These are phyloP conservation scores for Drosophila arawakana DNA, from an alignment of 1,140 invertebrate species.

Conservation along the genomic window DNA sequence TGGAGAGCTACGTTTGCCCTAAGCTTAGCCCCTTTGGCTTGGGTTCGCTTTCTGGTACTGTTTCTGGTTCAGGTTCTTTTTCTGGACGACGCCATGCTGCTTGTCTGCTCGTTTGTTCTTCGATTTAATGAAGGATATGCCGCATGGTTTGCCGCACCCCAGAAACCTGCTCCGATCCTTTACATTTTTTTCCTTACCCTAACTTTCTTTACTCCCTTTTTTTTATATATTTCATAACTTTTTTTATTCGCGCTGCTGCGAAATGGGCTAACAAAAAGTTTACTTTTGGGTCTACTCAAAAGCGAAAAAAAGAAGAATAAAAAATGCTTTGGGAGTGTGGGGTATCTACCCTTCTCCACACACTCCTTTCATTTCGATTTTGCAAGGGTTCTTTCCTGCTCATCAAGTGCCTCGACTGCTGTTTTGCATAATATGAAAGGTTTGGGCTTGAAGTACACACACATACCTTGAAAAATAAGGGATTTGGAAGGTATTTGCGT, in stretches of 20 bases:
- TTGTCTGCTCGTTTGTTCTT: slow-evolving; percentile 80
- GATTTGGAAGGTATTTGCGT: not conserved
- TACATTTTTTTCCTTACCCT: slow-evolving; percentile 30
- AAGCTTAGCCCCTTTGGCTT: slow-evolving; percentile 44
- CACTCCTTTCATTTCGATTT: slow-evolving; percentile 63
- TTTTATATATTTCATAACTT: slow-evolving; percentile 76
- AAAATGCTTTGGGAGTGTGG: slow-evolving; percentile 13
- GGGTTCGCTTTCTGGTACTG: slow-evolving; percentile 5
- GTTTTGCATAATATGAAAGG: slow-evolving; percentile 69
- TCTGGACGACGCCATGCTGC: slow-evolving; percentile 58
- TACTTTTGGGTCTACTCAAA: slow-evolving; percentile 60
- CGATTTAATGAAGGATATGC: slow-evolving; percentile 83
- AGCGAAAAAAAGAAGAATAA: slow-evolving; percentile 9
- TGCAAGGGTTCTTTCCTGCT: slow-evolving; percentile 41
- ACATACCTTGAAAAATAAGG: slow-evolving; percentile 43
- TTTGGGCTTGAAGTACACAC: slow-evolving; percentile 26
- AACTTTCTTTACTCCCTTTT: slow-evolving; percentile 51
- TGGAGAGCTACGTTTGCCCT: slow-evolving; percentile 28
- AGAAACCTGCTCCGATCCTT: slow-evolving; percentile 33
- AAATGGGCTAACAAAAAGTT: slow-evolving; percentile 64
- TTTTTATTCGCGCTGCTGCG: slow-evolving; percentile 38
- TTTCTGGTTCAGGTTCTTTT: slow-evolving; percentile 4
- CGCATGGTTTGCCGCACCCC: slow-evolving; percentile 65
- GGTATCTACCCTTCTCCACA: slow-evolving; percentile 12
- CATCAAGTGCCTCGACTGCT: slow-evolving; percentile 53